Base-by-base conservation (phyloP, 2,888 invertebrate species). In the Tipula confusa region DNA sequence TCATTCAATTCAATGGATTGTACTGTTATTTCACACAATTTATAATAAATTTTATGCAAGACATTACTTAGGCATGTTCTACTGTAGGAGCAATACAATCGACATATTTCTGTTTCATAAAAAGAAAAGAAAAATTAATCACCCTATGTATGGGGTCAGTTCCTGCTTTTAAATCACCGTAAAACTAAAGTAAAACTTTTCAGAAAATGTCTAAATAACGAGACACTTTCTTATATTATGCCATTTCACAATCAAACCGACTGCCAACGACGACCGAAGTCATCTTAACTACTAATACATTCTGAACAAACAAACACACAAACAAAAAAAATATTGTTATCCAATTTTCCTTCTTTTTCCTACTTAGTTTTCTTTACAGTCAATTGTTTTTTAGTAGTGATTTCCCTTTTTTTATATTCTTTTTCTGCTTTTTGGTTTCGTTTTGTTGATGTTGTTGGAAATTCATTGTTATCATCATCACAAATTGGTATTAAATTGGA, bases 401-500 rank as follows among this genome's bases (percentile, higher is more conserved):
- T 64, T 64, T 64, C 64, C 64, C 24, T 7, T 64, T 24, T 64
- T 64, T 64, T 1, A n/a, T n/a, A n/a, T 18, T 9, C 3, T 64
- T 64, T 64, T 24, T 24, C 24, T 64, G 64, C 24, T 15, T 15
- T 15, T 64, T 64, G 18, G 43, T 43, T n/a, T n/a, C n/a, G n/a
- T n/a, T n/a, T 4, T 24, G 64, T 64, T 48, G 48, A 18, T 64
- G 64, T 24, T 64, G 64, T 7, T 64, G 64, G 64, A 64, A 64
- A 64, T 64, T 64, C 64, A 64, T 64, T 64, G 64, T 64, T 64
- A 64, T 64, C 64, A 64, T 64, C 64, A 64, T 64, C 64, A 64
- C 64, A 64, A 64, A 64, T 64, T 64, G 64, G 64, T 64, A 64
- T 64, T 64, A 64, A 64, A 64, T 64, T 64, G 64, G 64, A 64